Evolutionary conservation across 2,888 invertebrate genomes (phyloP), one percentile per base, ranked within the genome.

Genomic region (Drosophila histrio): DNA sequence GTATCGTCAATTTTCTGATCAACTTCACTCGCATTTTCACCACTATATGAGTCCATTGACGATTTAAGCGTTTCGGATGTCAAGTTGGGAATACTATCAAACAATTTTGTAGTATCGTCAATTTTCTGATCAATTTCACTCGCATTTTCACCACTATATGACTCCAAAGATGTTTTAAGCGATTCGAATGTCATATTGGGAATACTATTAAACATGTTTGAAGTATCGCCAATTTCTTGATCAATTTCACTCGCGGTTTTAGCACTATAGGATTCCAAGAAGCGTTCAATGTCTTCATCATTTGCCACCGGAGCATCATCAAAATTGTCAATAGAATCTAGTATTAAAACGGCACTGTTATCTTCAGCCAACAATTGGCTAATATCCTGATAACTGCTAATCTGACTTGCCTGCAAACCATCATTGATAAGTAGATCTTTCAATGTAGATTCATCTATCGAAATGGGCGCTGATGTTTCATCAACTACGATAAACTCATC

Each of bases 191-290:
- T 9, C 0, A 41, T 1, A n/a, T 11, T 60, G 3, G 61, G 11
- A 26, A 78, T 38, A 4, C 54, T 21, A 4, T 69, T 34, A 15
- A 61, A 64, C 5, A 57, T 53, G 4, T 52, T 17, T 0, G 52
- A 7, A 1, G 60, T 19, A 2, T 56, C 32, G 2, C n/a, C 17
- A 6, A 66, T 7, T 17, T 61, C 53, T 3, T 26, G 3, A 6
- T 64, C 46, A 7, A 65, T 53, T 32, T 64, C 62, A 32, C 22
- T 59, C 5, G 9, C 26, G 8, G 66, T 28, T n/a, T 63, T 69
- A 6, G 21, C 26, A 5, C 8, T 59, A 1, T 49, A 62, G 17
- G n/a, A 44, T 28, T 50, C 6, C 30, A 69, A 24, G 15, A 46
- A 59, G 6, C 17, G 21, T n/a, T 71, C 47, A 0, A 63, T 44